Evolutionary conservation across 2,888 invertebrate species (phyloP).

Genomic region (Trachelus iudaicus): DNA sequence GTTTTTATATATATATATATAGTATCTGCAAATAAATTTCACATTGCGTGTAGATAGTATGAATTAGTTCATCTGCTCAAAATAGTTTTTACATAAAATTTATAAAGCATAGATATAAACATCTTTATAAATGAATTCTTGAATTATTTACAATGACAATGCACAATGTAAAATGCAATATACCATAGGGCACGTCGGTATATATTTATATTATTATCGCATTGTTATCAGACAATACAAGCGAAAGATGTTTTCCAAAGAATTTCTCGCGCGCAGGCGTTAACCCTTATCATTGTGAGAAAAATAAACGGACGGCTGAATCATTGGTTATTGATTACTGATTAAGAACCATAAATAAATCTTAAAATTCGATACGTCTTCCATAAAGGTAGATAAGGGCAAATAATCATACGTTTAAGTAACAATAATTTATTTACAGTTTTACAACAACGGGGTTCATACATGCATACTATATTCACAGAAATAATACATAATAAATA

Average conservation of each 20-base stretch:
- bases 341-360: neutral
- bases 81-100: neutral
- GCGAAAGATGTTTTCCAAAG: neutral
- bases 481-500: neutral
- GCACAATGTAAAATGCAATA: neutral
- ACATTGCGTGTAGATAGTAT: neutral
- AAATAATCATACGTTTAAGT: neutral
- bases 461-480: neutral
- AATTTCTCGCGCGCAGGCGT: neutral
- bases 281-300: neutral
- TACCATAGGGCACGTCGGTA: neutral
- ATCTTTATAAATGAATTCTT: neutral
- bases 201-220: neutral
- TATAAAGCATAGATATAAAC: neutral
- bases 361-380: neutral
- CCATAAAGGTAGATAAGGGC: neutral
- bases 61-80: neutral
- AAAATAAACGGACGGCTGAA: neutral
- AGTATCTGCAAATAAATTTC: neutral
- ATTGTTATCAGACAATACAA: neutral
- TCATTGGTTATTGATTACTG: neutral
- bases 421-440: slow-evolving; percentile 5
- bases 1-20: too few species aligned
- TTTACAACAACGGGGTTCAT: neutral
- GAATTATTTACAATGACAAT: neutral